Evolutionary conservation across 2,113 vertebrate genomes (phyloP).

Genomic region (Dendrocopos noguchii): DNA sequence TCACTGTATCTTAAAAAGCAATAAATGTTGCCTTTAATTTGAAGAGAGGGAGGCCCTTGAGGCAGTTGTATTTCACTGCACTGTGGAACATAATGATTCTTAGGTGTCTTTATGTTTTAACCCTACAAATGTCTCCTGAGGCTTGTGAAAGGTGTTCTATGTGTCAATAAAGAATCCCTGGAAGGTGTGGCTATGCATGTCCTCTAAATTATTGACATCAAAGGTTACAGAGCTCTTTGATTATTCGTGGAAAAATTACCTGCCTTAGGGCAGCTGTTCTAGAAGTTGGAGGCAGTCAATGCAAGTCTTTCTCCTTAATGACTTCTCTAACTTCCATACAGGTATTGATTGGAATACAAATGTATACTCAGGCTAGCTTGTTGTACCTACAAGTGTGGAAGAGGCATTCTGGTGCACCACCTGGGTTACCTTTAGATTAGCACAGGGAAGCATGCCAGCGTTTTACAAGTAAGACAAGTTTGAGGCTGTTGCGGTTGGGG

Average conservation of each 20-base stretch:
- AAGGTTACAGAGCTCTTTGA: rapidly evolving
- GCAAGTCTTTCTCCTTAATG: not conserved
- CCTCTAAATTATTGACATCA: not conserved
- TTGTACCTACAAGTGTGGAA: not conserved
- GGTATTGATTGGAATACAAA: rapidly evolving
- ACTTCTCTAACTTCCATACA: not conserved
- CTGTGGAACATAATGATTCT: not conserved
- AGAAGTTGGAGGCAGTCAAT: not conserved
- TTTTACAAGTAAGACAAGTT: not conserved
- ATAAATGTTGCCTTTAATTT: not conserved
- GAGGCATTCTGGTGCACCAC: not conserved
- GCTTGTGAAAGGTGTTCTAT: not conserved
- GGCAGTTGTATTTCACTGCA: not conserved
- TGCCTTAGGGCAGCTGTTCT: not conserved
- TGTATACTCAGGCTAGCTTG: not conserved
- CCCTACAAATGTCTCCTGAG: not conserved
- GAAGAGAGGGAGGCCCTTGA: not conserved
- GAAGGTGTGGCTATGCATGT: not conserved
- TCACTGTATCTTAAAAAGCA: not conserved
- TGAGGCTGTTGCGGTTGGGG: not conserved
- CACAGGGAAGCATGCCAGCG: not conserved
- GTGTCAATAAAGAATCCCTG: not conserved
- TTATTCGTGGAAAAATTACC: not conserved
- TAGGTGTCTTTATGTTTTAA: not conserved
- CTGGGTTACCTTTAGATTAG: not conserved